Evolutionary conservation across 2,888 invertebrate genomes (phyloP), one percentile per base, ranked within the genome.

Genomic region (Nomada hirtipes): DNA sequence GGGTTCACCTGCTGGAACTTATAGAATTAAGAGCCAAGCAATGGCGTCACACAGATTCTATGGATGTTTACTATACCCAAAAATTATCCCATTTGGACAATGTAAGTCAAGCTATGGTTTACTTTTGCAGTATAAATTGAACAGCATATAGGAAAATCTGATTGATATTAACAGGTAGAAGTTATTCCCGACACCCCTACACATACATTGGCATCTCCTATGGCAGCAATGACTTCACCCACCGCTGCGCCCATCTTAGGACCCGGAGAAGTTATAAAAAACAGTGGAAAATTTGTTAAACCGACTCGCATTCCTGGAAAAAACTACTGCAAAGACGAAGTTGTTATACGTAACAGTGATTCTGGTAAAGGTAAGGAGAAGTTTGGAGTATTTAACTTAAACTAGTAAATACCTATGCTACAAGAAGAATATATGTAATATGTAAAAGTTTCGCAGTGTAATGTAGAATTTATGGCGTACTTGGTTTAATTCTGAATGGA

Each of bases 281-380:
- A 97, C 78, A 98, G 98, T 55, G 98, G 98, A 77, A 98, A 98
- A 94, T 98, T 97, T 94, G 95, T 96, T 70, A 97, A 97, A 94
- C 98, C 98, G 57, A 98, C 98, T 15, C 97, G 98, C 94, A 97
- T 98, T 90, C 97, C 98, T 67, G 98, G 98, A 89, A 98, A 98
- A 94, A 98, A 97, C 93, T 98, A 98, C 94, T 98, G 98, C 91
- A 98, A 98, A 94, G 98, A 98, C 93, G 98, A 99, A 94, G 97
- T 98, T 85, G 97, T 98, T 83, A 99, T 99, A 91, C 96, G 98
- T 87, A 98, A 98, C 94, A 97, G 98, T 83, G 98, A 98, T 94
- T 98, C 98, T 70, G 98, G 98, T 92, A 98, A 98, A 97, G 98
- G 98, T 98, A 95, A 94, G 75, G 61, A 47, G 23, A 36, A 83